Evolutionary conservation across 2,113 vertebrate species (phyloP).

Genomic region (Nannobrachium achirus): DNA sequence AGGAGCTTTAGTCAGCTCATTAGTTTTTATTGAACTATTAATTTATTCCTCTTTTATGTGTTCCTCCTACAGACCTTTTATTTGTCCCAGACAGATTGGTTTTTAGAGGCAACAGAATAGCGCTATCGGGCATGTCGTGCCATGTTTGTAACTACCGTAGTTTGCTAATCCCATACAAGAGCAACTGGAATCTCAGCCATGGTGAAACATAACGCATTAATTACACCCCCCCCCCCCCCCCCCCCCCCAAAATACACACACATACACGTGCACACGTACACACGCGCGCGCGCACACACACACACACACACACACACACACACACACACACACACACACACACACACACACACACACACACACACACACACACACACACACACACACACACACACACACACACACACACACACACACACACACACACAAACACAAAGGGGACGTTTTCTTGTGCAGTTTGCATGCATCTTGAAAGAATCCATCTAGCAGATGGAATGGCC

Average conservation of each 20-base stretch:
- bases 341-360: constrained; percentile 7
- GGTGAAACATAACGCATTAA: no score
- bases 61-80: no score
- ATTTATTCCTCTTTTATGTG: no score
- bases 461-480: not conserved
- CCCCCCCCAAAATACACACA: not conserved
- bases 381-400: constrained; percentile 15
- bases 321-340: constrained; percentile 17
- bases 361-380: constrained; percentile 10
- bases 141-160: no score
- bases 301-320: constrained; percentile 14
- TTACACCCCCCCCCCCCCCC: no score
- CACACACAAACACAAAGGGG: constrained; percentile 13
- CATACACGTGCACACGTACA: constrained; percentile 1
- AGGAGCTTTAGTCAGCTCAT: no score
- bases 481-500: not conserved
- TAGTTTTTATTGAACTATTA: no score
- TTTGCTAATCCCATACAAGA: no score
- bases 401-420: constrained; percentile 15
- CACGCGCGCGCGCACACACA: constrained; percentile 10
- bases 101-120: no score
- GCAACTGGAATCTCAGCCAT: no score
- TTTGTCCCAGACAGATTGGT: no score
- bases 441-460: constrained; percentile 18
- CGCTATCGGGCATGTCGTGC: no score